Base-by-base conservation (phyloP, 2,113 vertebrate genomes). In the Xenus cinereus region DNA sequence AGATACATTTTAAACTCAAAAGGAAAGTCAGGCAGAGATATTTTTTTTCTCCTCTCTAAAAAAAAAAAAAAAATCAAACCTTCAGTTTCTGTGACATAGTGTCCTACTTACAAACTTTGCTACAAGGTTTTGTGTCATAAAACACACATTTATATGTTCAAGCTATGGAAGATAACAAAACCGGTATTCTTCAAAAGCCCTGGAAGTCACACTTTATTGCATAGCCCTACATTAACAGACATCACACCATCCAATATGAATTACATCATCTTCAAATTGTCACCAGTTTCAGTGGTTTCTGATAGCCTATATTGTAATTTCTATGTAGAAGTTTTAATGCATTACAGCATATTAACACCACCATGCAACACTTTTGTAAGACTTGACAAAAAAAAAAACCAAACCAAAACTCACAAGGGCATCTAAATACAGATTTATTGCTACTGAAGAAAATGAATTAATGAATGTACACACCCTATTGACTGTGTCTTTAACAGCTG, bases 401-500 rank as follows among this genome's bases (percentile, higher is more conserved):
- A 43, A 43, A 15, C 41, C 41, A 43, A 43, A 48, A 1, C 30
- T 20, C 54, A 48, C 37, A 43, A 75, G 43, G 19, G 27, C 33
- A 86, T 20, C 26, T 57, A 83, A 59, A 59, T 57, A 59, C 12
- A 20, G 54, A 75, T 54, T 68, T 33, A 43, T 1, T 23, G 23
- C 12, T 43, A 67, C 26, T n/a, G 21, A 72, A 54, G 26, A 68
- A 72, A 93, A n/a, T 8, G 1, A 80, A 45, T 2, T 41, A 24
- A 46, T 74, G 32, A 53, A 37, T 32, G 37, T 72, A 97, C 98
- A 57, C 93, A 99, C 99, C 98, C 99, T 98, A 46, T 24, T 98
- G 92, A 99, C 97, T 4, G 99, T 99, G 96, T 99, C 98, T 88
- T 98, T 98, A 66, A 99, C 95, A 10, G 98, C 17, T 11, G 99